phyloP scores from a whole-genome alignment of 2,888 invertebrate species.

The Dyspetes luteomarginatus region DNA sequence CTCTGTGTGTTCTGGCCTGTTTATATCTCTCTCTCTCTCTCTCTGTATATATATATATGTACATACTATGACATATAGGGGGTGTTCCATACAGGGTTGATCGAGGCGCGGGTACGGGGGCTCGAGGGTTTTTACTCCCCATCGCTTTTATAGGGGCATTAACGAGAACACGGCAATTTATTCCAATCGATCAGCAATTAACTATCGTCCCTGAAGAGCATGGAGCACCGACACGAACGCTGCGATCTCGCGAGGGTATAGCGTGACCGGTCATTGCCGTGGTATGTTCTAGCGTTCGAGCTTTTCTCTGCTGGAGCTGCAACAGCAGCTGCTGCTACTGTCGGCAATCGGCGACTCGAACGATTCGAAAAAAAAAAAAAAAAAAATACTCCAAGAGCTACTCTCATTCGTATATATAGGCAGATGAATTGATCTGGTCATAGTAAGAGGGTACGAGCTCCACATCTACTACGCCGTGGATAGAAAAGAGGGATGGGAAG shows the following conservation, averaged over 20 bases:
- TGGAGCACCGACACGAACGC: conserved; percentile 65
- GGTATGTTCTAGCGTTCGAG: conserved; percentile 36
- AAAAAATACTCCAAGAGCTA: conserved; percentile 21
- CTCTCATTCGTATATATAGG: conserved; percentile 27
- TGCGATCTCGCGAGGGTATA: conserved; percentile 68
- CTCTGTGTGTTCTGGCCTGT: no score
- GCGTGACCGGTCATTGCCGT: conserved; percentile 65
- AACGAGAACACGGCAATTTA: conserved; percentile 76
- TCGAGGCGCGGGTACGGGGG: background rate
- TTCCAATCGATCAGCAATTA: conserved; percentile 78
- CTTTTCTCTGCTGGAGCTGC: conserved; percentile 46
- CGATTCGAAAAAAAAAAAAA: conserved; percentile 40
- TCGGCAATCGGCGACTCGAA: conserved; percentile 60
- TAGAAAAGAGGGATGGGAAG: conserved; percentile 8
- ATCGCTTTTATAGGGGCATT: conserved; percentile 76
- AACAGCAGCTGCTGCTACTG: conserved; percentile 42
- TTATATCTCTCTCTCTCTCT: no score
- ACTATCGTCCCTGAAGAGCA: conserved; percentile 70
- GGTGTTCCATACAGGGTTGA: background rate
- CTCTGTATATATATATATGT: background rate
- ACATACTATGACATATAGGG: background rate
- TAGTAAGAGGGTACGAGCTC: conserved; percentile 19
- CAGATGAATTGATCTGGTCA: conserved; percentile 59
- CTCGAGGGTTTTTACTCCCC: conserved; percentile 46
- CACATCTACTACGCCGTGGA: conserved; percentile 12